Evolutionary conservation across 1,140 invertebrate species (phyloP).

Genomic region (Drosophila seguyi): DNA sequence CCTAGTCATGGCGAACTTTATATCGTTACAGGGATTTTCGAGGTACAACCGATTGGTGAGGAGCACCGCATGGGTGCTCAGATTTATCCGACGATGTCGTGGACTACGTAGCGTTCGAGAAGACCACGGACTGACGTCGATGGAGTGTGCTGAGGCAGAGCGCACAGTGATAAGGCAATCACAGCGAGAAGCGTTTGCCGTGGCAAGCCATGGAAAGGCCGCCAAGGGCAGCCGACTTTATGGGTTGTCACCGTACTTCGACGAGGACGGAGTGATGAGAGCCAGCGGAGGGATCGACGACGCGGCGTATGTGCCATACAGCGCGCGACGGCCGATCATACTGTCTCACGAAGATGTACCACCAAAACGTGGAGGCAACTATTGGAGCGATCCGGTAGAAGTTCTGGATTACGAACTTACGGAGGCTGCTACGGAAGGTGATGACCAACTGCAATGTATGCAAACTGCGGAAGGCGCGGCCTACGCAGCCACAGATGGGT

Average conservation of each 20-base stretch:
- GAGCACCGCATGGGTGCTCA: neutral
- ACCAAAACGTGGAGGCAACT: too few species aligned
- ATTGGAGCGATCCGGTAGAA: neutral
- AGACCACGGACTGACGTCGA: neutral
- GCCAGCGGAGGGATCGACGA: neutral
- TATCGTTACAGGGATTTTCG: neutral
- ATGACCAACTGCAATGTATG: too few species aligned
- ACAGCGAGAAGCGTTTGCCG: neutral
- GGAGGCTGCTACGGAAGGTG: neutral
- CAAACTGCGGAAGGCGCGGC: too few species aligned
- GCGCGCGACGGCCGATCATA: conserved; percentile 1
- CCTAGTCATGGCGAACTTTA: neutral
- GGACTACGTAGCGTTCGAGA: too few species aligned
- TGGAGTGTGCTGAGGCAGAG: neutral
- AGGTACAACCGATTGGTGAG: neutral
- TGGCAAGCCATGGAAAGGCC: neutral
- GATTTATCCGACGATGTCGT: neutral
- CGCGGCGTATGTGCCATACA: conserved; percentile 1
- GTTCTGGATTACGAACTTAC: neutral
- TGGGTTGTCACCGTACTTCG: neutral
- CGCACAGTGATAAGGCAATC: neutral
- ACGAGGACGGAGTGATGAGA: neutral
- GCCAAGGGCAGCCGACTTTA: neutral
- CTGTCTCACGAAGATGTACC: neutral
- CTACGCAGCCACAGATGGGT: too few species aligned